Percentiles rank a stretch among this genome's conserved stretches.
These are phyloP conservation scores for Coremacera marginata DNA, from an alignment of 2,888 invertebrate species.

Conservation along the genomic window DNA sequence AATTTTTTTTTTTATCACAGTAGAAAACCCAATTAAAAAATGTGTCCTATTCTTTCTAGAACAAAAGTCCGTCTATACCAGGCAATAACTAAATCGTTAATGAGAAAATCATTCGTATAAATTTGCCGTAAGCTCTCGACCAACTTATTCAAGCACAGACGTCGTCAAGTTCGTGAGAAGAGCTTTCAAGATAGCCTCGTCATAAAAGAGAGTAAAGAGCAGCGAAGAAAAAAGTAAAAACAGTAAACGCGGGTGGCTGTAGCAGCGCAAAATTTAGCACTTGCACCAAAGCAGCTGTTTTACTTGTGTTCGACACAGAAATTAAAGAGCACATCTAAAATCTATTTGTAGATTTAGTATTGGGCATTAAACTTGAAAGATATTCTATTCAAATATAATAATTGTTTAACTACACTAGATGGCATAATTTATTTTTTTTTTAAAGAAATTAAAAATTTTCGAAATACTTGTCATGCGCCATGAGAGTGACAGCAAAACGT, in stretches of 20 bases:
- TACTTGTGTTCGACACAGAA: neutral
- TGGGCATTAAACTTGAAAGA: neutral
- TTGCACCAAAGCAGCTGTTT: neutral
- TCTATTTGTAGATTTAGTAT: neutral
- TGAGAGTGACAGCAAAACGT: neutral
- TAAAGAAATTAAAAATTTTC: neutral
- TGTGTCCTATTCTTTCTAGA: conserved; percentile 54
- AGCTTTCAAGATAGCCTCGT: conserved; percentile 28
- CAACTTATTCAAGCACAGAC: neutral
- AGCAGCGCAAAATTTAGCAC: neutral
- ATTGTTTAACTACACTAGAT: too few species aligned
- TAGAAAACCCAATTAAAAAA: conserved; percentile 56
- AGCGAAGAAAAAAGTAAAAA: neutral
- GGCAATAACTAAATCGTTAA: conserved; percentile 65
- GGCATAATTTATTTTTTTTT: neutral
- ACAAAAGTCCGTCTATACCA: conserved; percentile 62
- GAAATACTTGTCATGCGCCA: neutral
- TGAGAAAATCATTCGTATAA: conserved; percentile 51
- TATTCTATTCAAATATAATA: neutral
- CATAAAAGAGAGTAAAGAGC: neutral
- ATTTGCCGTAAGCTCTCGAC: conserved; percentile 14
- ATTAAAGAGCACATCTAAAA: neutral
- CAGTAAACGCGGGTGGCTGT: neutral
- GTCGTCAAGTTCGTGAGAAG: neutral
- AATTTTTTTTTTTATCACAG: conserved; percentile 63